Evolutionary conservation across 1,140 invertebrate genomes (phyloP), one percentile per base, ranked within the genome.

Genomic region (Diorhabda sublineata): DNA sequence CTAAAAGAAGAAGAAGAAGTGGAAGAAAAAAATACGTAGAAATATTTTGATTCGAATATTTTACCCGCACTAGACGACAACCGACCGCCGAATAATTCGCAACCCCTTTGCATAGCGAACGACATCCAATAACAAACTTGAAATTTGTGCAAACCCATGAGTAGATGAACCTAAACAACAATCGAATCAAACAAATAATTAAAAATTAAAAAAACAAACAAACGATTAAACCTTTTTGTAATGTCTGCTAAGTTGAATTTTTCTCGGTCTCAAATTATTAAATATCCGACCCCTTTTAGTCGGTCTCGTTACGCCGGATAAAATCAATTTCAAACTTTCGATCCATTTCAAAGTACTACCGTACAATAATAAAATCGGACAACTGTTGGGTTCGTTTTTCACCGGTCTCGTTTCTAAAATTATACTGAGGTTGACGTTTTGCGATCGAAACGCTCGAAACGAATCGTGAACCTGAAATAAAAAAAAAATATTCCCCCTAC

Each of bases 41-140:
- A 5, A 52, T 52, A 5, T 52, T 52, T 9, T 52, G 5, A 52
- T 9, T 52, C 45, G 45, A 2, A 9, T 44, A 47, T 66, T 8
- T 64, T 77, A 84, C 83, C 83, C 58, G 95, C 95, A 73, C 92
- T 92, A 62, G 92, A 92, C 0, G 91, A 90, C 5, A 97, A 87
- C 26, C 92, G 85, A 9, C 92, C 93, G 1, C 95, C 94, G n/a
- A 91, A 88, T 47, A 98, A 85, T 78, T 98, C 93, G 67, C 97
- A 92, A 1, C 98, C 98, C 72, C 94, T 88, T 77, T 98, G 95
- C 87, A 96, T 94, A 0, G 95, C 94, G 78, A 96, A 98, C 0
- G 97, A 99, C 89, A 98, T 97, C 97, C 97, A 99, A 83, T 99
- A 99, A 77, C 91, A 94, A 7, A 98, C 92, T 82, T 96, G 92